These are phyloP conservation scores for Papio anubis DNA, from an alignment of 2,113 vertebrate species.

Conservation along the genomic window DNA sequence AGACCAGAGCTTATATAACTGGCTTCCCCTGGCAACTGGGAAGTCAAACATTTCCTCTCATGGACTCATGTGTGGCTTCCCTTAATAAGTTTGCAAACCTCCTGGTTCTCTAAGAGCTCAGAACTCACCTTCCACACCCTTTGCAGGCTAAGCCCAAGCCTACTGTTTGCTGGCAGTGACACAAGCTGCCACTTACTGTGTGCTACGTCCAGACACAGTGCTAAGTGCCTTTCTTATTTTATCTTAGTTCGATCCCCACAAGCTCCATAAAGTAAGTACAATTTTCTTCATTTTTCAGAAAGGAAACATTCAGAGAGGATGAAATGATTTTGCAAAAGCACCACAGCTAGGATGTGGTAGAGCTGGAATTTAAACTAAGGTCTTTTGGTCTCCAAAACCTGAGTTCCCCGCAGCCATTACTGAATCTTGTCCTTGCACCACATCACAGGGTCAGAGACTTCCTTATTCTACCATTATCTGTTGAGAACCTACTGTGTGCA, in stretches of 20 bases:
- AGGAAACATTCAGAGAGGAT: background rate
- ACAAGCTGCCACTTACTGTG: background rate
- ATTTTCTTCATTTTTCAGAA: background rate
- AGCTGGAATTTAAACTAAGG: background rate
- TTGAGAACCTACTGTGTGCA: background rate
- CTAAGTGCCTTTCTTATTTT: background rate
- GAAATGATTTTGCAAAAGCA: background rate
- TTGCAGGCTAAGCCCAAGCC: background rate
- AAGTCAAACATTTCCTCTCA: background rate
- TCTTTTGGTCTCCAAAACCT: background rate
- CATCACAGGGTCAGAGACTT: background rate
- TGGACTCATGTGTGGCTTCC: rapidly evolving
- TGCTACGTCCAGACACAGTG: background rate
- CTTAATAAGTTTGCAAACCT: background rate
- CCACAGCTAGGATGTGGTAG: rapidly evolving
- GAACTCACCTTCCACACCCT: background rate
- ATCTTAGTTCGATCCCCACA: background rate
- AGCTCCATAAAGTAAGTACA: background rate
- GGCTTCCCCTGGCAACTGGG: background rate
- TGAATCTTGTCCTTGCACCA: background rate
- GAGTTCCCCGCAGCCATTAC: background rate
- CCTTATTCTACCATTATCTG: background rate
- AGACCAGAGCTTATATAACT: background rate
- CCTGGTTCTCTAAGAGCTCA: background rate
- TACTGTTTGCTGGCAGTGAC: background rate